These are phyloP conservation scores for Arge pagana DNA, from an alignment of 2,888 invertebrate genomes.

Conservation along the genomic window DNA sequence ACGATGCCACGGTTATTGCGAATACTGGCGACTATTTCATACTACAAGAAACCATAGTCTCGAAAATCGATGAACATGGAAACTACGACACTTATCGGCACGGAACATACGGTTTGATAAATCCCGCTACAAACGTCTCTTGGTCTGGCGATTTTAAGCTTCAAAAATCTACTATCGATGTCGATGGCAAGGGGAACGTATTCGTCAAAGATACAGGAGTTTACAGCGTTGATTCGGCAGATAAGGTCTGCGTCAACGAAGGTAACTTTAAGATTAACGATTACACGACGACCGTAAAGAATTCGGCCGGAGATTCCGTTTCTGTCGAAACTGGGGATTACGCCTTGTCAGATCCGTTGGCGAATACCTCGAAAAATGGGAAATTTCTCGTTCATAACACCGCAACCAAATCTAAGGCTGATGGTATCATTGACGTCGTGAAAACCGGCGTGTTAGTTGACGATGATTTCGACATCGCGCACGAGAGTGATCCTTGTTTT, in stretches of 20 bases:
- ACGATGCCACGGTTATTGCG: conserved; percentile 3
- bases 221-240: neutral
- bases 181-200: neutral
- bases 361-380: neutral
- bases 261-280: conserved; percentile 1
- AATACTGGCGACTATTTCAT: neutral
- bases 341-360: neutral
- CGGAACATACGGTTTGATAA: neutral
- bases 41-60: neutral
- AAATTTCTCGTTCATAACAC: neutral
- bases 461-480: too few species aligned
- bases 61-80: neutral
- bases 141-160: conserved; percentile 2
- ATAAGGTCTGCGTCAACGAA: neutral
- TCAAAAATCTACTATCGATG: neutral
- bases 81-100: neutral
- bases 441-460: neutral
- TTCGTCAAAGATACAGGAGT: neutral
- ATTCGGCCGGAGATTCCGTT: neutral
- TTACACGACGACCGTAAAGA: neutral
- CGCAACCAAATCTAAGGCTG: neutral
- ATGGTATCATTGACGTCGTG: neutral
- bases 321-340: conserved; percentile 2
- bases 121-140: neutral
- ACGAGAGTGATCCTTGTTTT: too few species aligned